Conservation (phyloP, 2,888 invertebrate genomes). For the Villa cingulata region DNA sequence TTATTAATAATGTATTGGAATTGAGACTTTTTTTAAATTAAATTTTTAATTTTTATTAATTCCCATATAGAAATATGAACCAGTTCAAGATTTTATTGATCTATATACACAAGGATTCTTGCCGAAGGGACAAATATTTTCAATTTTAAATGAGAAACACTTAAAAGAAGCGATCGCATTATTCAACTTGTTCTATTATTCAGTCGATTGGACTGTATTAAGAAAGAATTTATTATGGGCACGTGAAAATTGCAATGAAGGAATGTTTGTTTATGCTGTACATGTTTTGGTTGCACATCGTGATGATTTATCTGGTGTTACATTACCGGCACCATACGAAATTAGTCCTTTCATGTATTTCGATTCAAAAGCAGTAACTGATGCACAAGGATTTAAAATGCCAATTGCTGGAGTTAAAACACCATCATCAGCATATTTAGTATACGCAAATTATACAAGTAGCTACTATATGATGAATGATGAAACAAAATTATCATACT, state of each 20-base stretch:
- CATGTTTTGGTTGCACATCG: constrained; percentile 55
- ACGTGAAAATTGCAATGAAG: constrained; percentile 55
- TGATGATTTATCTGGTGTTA: constrained; percentile 48
- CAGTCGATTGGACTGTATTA: constrained; percentile 47
- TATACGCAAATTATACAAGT: constrained; percentile 40
- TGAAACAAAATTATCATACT: constrained; percentile 50
- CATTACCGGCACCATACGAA: constrained; percentile 61
- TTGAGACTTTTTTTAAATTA: too few species aligned
- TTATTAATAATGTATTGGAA: too few species aligned
- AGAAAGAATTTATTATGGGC: constrained; percentile 45
- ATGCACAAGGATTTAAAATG: constrained; percentile 37
- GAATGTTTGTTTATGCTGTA: constrained; percentile 58
- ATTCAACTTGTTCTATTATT: constrained; percentile 44
- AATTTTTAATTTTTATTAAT: background rate
- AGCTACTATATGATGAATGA: constrained; percentile 35
- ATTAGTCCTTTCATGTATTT: constrained; percentile 65
- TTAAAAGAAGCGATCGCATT: constrained; percentile 41
- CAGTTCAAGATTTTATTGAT: constrained; percentile 6
- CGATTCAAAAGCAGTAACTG: constrained; percentile 53
- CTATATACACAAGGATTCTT: constrained; percentile 31
- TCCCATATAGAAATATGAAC: constrained; percentile 7
- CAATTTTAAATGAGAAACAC: constrained; percentile 37
- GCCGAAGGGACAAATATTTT: constrained; percentile 39
- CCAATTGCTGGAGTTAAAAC: background rate
- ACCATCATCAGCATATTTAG: background rate